Evolutionary conservation across 2,113 vertebrate species (phyloP).

Genomic region (Lamprologus lemairii): DNA sequence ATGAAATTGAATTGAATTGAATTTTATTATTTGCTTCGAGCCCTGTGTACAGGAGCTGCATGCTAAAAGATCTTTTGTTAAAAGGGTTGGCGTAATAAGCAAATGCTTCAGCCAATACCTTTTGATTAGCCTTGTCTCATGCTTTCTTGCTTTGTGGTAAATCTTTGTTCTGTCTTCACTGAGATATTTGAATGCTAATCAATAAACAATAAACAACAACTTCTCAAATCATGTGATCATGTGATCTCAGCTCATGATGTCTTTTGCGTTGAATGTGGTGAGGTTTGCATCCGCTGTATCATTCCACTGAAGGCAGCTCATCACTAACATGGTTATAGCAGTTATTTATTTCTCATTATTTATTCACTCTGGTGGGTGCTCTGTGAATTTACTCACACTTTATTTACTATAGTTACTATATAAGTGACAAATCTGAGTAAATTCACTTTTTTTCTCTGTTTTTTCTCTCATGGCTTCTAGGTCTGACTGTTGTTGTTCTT

Average conservation of each 20-base stretch:
- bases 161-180: too few relatives aligned
- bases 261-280: not conserved
- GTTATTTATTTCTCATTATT: not conserved
- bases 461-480: not conserved
- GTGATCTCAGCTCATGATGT: not conserved
- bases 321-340: slow-evolving; percentile 1
- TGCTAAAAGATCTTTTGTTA: too few relatives aligned
- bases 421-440: fast-evolving
- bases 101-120: too few relatives aligned
- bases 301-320: not conserved
- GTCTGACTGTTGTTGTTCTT: slow-evolving; percentile 18
- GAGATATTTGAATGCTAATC: too few relatives aligned
- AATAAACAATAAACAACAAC: too few relatives aligned
- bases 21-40: too few relatives aligned
- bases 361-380: slow-evolving; percentile 4
- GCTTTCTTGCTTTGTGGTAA: too few relatives aligned
- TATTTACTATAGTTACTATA: not conserved
- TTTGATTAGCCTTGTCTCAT: too few relatives aligned
- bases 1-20: too few relatives aligned
- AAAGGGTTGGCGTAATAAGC: too few relatives aligned
- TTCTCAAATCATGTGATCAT: not conserved
- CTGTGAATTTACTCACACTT: fast-evolving
- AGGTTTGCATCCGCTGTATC: not conserved
- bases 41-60: too few relatives aligned
- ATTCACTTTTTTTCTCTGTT: not conserved